Percentiles rank a stretch among this genome's conserved stretches.
phyloP scores from a whole-genome alignment of 1,140 invertebrate genomes.

The Drosophila rufa region DNA sequence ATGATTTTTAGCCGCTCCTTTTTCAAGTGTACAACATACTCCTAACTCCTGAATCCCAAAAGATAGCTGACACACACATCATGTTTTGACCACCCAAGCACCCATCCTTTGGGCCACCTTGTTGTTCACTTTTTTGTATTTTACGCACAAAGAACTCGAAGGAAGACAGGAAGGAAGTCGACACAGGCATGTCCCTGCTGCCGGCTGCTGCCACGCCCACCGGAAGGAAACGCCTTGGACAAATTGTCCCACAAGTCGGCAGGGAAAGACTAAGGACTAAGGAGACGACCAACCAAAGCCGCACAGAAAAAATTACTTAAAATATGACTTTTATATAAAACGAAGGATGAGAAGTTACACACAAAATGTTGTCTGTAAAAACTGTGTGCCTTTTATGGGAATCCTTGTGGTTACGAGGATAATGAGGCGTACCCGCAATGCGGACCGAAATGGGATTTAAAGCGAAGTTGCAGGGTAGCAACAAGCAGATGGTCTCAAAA shows the following conservation, averaged over 20 bases:
- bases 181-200: conserved; percentile 61
- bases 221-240: conserved; percentile 72
- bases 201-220: conserved; percentile 38
- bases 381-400: conserved; percentile 31
- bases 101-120: conserved; percentile 16
- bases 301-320: conserved; percentile 41
- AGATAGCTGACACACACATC: conserved; percentile 36
- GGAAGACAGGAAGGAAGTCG: conserved; percentile 69
- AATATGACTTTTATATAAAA: conserved; percentile 47
- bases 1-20: neutral
- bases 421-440: conserved; percentile 54
- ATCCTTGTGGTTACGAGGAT: conserved; percentile 44
- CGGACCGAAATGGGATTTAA: conserved; percentile 22
- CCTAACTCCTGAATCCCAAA: conserved; percentile 6
- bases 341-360: conserved; percentile 1
- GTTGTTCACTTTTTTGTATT: conserved; percentile 44
- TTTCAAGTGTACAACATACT: conserved; percentile 6
- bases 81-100: conserved; percentile 31
- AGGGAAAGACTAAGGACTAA: conserved; percentile 13
- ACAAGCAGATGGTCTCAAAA: neutral
- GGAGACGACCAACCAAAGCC: conserved; percentile 5
- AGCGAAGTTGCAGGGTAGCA: conserved; percentile 8
- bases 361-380: conserved; percentile 30
- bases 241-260: conserved; percentile 60
- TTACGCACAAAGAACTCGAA: conserved; percentile 49